Evolutionary conservation across 2,797 vertebrate species (phyloP), one percentile per base, ranked within the genome.

Genomic region (Poeciliopsis paucimaculata): DNA sequence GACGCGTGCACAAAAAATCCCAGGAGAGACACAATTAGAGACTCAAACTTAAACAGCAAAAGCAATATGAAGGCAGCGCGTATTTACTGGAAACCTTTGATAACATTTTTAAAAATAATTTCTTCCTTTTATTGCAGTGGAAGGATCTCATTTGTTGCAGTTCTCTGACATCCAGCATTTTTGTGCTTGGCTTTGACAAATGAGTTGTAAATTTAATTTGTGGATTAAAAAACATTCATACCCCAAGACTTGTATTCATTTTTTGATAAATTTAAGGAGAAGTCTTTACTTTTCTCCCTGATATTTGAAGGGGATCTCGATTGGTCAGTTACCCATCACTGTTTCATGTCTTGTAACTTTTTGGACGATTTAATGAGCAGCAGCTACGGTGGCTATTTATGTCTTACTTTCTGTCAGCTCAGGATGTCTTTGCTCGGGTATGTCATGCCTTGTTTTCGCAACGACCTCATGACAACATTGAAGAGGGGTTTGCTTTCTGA

Each of bases 371-470:
- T 68, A 12, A 43, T 51, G 72, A 80, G 57, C 41, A 46, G 11
- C 0, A 74, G 43, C 60, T 6, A 4, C 20, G 71, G 36, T 43
- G 76, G 64, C 80, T 80, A 41, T 28, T 64, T 41, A n/a, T 26
- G 18, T 13, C 2, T 28, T 73, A 72, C 53, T 86, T 89, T 82
- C 82, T 84, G 84, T 80, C 31, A 66, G 57, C 39, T 26, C 49
- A 72, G 55, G 45, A 68, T 43, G 62, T 57, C 49, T 45, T 9
- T 70, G 41, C 77, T 64, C 75, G 82, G 79, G 77, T 72, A 62
- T 68, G 77, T 53, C 64, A 68, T 23, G 71, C 23, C 9, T 31
- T 36, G 28, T 66, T 83, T 82, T 77, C 31, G 8, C 82, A 87
- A 81, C 68, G 26, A 46, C 49, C 11, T 1, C 53, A 16, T 43